These are phyloP conservation scores for Axea sp. DNA, from an alignment of 2,888 invertebrate genomes.

Conservation along the genomic window DNA sequence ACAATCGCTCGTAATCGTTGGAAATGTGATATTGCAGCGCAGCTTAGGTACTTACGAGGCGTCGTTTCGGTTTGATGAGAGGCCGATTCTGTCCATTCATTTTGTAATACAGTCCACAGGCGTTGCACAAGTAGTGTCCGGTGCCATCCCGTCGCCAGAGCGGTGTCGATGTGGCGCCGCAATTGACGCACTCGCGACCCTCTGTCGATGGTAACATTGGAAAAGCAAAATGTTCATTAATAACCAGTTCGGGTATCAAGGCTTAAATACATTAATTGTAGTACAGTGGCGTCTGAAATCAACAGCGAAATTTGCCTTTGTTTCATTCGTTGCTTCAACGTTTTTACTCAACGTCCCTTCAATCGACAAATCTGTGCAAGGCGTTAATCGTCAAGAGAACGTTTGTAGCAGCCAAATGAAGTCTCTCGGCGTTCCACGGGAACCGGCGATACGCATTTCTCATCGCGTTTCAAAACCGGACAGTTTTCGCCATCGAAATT, in stretches of 20 bases:
- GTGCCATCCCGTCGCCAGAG: constrained; percentile 98
- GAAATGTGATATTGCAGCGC: constrained; percentile 23
- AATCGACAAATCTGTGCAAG: too few species aligned
- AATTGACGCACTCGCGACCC: constrained; percentile 92
- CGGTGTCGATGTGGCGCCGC: constrained; percentile 98
- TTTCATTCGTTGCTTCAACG: constrained; percentile 21
- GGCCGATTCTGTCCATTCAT: constrained; percentile 99
- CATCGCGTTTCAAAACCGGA: too few species aligned
- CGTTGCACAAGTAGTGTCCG: constrained; percentile 90
- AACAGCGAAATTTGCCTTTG: constrained; percentile 31
- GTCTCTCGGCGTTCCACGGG: constrained; percentile 1
- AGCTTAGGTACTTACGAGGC: constrained; percentile 93
- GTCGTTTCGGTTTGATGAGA: constrained; percentile 99
- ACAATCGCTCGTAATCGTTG: constrained; percentile 31
- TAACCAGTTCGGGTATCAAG: neutral
- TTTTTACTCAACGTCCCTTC: too few species aligned
- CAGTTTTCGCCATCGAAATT: too few species aligned
- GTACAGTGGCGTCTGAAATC: constrained; percentile 20
- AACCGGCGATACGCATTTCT: too few species aligned
- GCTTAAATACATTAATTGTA: neutral
- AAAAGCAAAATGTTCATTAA: constrained; percentile 10
- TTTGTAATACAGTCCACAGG: constrained; percentile 98
- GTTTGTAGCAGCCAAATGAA: constrained; percentile 8
- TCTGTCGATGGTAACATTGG: constrained; percentile 65
- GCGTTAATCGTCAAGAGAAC: too few species aligned